Evolutionary conservation across 2,888 invertebrate species (phyloP).

Genomic region (Chymomyza caudatula): DNA sequence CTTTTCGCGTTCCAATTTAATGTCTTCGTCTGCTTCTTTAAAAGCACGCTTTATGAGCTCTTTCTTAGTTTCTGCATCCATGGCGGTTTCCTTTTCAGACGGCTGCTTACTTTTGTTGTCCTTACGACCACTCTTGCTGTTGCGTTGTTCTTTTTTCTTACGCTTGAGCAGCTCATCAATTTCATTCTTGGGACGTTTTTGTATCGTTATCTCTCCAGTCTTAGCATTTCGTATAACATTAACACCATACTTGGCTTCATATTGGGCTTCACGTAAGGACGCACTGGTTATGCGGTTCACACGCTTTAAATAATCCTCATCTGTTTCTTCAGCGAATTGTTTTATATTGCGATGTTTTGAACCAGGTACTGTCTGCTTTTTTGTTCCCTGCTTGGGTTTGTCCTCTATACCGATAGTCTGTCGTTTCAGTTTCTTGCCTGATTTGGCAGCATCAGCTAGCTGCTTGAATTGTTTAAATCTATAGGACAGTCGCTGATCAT

Average conservation of each 20-base stretch:
- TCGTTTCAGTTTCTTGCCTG: slow-evolving; percentile 72
- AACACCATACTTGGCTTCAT: slow-evolving; percentile 82
- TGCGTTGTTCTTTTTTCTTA: slow-evolving; percentile 58
- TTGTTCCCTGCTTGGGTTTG: slow-evolving; percentile 56
- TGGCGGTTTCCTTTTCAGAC: slow-evolving; percentile 21
- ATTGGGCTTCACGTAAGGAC: slow-evolving; percentile 81
- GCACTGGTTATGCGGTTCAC: slow-evolving; percentile 83
- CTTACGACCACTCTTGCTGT: slow-evolving; percentile 77
- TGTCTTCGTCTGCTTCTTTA: slow-evolving; percentile 69
- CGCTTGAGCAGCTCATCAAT: slow-evolving; percentile 79
- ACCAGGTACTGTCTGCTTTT: slow-evolving; percentile 50
- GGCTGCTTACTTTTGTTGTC: slow-evolving; percentile 41
- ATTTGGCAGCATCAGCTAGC: slow-evolving; percentile 79
- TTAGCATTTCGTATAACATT: slow-evolving; percentile 80
- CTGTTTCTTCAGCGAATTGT: slow-evolving; percentile 82
- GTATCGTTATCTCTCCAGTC: slow-evolving; percentile 78
- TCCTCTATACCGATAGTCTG: slow-evolving; percentile 69
- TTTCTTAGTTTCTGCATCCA: slow-evolving; percentile 67
- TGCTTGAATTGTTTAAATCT: slow-evolving; percentile 84
- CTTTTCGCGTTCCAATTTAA: slow-evolving; percentile 14
- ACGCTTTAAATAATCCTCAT: slow-evolving; percentile 82
- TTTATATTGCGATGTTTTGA: slow-evolving; percentile 80
- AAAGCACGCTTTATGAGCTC: slow-evolving; percentile 75
- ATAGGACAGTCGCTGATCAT: slow-evolving; percentile 86
- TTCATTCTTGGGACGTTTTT: slow-evolving; percentile 80